Percentiles rank a stretch among this genome's conserved stretches.
Evolutionary conservation across 2,797 vertebrate species (phyloP).

Genomic region (Poecile montanus): DNA sequence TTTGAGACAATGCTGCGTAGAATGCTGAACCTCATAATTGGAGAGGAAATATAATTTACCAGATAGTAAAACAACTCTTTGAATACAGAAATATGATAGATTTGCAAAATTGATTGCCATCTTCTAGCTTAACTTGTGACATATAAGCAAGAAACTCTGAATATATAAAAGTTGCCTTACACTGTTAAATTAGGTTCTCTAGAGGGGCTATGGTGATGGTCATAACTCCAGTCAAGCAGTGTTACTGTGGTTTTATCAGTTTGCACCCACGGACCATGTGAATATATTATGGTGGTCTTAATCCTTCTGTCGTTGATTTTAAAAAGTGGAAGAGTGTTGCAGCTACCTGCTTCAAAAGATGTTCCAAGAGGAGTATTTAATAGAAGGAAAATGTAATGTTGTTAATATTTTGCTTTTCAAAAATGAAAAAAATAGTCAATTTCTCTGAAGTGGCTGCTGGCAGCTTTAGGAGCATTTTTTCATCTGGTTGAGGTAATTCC

Average conservation of each 20-base stretch:
- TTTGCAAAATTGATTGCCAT: background rate
- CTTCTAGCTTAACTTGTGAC: background rate
- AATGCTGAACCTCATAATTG: fast-evolving
- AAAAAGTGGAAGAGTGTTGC: background rate
- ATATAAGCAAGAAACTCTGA: background rate
- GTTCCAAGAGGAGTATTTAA: background rate
- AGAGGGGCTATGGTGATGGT: background rate
- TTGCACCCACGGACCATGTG: background rate
- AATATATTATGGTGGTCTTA: background rate
- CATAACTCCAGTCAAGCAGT: background rate
- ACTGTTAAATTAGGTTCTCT: background rate
- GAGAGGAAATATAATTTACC: background rate
- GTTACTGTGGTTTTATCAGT: background rate
- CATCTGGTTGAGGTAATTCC: background rate
- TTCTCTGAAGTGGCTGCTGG: background rate
- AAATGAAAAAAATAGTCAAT: background rate
- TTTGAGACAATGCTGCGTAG: background rate
- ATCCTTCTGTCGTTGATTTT: background rate
- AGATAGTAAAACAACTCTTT: background rate
- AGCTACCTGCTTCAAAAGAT: background rate
- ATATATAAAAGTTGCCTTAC: background rate
- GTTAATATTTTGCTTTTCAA: background rate
- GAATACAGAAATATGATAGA: background rate
- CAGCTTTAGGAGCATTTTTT: background rate
- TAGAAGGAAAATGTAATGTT: background rate